Evolutionary conservation across 2,797 vertebrate genomes (phyloP), one percentile per base, ranked within the genome.

Genomic region (Tadarida brasiliensis): DNA sequence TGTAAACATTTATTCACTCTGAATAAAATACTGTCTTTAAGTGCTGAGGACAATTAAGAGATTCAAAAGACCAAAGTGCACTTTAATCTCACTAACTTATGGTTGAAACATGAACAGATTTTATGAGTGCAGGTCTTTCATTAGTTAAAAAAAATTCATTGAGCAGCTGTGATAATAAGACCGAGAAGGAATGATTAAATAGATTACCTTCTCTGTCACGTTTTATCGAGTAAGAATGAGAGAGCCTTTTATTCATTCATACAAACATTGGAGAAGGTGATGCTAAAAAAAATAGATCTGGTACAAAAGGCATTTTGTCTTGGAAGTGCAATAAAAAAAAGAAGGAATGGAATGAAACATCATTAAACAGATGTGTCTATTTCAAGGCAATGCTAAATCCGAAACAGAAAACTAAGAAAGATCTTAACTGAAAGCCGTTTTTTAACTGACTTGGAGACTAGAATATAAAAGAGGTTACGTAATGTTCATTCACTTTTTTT

Each of bases 261-360:
- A 84, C 16, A 68, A 78, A 77, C 68, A 68, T 76, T 89, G 39
- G 86, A 70, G 28, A 78, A 96, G 44, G 54, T 78, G 54, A 74
- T 91, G 24, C 47, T 78, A 95, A 95, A 63, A 87, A 68, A 93
- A 97, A 90, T 70, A 56, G 57, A 63, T 87, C 11, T 89, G 56
- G 24, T 80, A 68, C 28, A 82, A 92, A 92, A 93, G 19, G 30
- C 26, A 86, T 33, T 91, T 90, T 86, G 24, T 70, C 61, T 93
- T 84, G 15, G 26, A 87, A 20, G 74, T 80, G 3, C 22, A 95
- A 35, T 78, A 49, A 22, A 15, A 71, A 85, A 67, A 70, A 47
- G 7, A 81, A 91, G 20, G 68, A 82, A 70, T 70, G 76, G 47
- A 82, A 44, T 74, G 89, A 91, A 88, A 49, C 39, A 7, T 73